A percentile compares a stretch with the other conserved stretches of the same genome.
Conservation (phyloP, 2,888 invertebrate species). For the Spilosoma lubricipeda region DNA sequence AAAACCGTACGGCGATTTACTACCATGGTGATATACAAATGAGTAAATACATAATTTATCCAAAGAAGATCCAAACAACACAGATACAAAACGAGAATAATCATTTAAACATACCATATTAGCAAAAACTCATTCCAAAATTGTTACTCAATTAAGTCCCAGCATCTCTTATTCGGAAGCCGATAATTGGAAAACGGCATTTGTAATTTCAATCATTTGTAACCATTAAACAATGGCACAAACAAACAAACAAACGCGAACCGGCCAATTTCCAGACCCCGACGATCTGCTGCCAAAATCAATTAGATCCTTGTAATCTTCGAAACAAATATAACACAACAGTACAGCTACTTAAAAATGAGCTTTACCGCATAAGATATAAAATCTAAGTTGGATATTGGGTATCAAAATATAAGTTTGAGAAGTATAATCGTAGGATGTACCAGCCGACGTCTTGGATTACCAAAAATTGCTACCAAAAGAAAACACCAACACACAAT, state of each 20-base stretch:
- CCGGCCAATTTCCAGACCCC: constrained; percentile 68
- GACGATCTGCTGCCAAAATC: constrained; percentile 80
- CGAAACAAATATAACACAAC: constrained; percentile 37
- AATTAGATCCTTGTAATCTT: constrained; percentile 78
- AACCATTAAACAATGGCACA: constrained; percentile 57
- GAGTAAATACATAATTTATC: background rate
- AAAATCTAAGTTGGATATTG: constrained; percentile 16
- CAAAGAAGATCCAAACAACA: background rate
- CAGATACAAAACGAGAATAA: background rate
- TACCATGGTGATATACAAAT: background rate
- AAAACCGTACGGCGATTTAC: background rate
- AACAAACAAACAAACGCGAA: constrained; percentile 67
- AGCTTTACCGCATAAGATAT: constrained; percentile 29
- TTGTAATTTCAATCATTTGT: constrained; percentile 55
- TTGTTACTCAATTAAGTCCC: constrained; percentile 21
- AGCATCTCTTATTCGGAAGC: constrained; percentile 48
- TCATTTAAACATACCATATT: constrained; percentile 19
- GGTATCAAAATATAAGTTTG: constrained; percentile 42
- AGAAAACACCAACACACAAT: constrained; percentile 68
- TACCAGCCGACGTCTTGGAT: constrained; percentile 68
- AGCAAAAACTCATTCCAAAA: constrained; percentile 31
- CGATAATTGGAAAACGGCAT: constrained; percentile 58
- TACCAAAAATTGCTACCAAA: constrained; percentile 79
- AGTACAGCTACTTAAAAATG: constrained; percentile 25
- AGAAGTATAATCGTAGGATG: constrained; percentile 70